phyloP scores from a whole-genome alignment of 1,140 invertebrate genomes.

The Leguminivora glycinivorella region DNA sequence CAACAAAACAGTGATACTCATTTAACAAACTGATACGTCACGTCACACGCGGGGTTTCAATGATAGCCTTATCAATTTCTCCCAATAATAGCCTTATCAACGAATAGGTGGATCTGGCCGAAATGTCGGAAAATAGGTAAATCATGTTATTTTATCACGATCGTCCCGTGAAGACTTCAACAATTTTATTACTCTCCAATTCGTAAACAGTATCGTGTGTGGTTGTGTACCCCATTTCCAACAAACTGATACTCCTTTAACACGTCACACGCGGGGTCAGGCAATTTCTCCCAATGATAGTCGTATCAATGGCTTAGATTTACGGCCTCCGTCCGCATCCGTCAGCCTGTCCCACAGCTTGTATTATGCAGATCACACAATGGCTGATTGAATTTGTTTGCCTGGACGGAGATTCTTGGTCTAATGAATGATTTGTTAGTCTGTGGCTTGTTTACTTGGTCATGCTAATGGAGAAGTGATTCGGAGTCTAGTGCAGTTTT shows the following conservation, averaged over 20 bases:
- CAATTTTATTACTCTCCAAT: background rate
- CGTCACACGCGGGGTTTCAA: too few species aligned
- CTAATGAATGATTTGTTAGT: slow-evolving; percentile 20
- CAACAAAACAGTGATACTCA: too few species aligned
- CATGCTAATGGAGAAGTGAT: background rate
- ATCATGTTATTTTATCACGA: too few species aligned
- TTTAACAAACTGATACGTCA: too few species aligned
- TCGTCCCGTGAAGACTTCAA: too few species aligned
- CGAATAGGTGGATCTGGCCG: too few species aligned
- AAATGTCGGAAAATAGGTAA: too few species aligned
- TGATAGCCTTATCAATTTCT: too few species aligned
- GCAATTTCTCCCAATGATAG: slow-evolving; percentile 67
- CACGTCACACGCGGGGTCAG: slow-evolving; percentile 41
- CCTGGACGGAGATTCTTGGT: background rate
- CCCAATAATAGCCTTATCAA: too few species aligned
- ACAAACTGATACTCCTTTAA: slow-evolving; percentile 13
- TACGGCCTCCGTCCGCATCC: slow-evolving; percentile 64
- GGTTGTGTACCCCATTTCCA: background rate
- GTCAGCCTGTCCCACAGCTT: slow-evolving; percentile 49
- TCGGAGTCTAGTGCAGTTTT: background rate
- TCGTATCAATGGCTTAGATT: slow-evolving; percentile 70
- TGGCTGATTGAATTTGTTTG: slow-evolving; percentile 45
- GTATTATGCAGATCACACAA: slow-evolving; percentile 57
- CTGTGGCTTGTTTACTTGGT: background rate
- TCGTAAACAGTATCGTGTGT: too few species aligned